Conservation (phyloP, 2,113 vertebrate species). For the Felis chaus region DNA sequence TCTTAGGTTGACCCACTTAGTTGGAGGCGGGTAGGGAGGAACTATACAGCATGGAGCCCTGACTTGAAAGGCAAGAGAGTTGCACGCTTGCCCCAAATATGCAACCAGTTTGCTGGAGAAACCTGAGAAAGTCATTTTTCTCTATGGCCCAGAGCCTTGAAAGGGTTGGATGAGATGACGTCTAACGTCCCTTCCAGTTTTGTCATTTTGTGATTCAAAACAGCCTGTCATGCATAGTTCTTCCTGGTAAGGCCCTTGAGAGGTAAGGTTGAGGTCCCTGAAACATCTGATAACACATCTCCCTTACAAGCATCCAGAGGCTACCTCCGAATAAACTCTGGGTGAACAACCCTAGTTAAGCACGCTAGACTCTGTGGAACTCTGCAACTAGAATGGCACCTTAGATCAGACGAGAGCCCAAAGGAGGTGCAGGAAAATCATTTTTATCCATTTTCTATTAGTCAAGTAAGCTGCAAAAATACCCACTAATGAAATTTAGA, state of each 20-base stretch:
- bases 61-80: not conserved
- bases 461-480: slow-evolving; percentile 24
- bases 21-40: not conserved
- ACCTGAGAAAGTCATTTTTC: not conserved
- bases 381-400: not conserved
- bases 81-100: not conserved
- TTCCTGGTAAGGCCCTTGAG: slow-evolving; percentile 3
- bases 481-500: not conserved
- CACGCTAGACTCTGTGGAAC: not conserved
- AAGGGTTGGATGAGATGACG: not conserved
- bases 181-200: not conserved
- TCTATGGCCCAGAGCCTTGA: not conserved
- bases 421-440: not conserved
- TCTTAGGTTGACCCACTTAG: not conserved
- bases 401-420: not conserved
- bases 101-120: not conserved
- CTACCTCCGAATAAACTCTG: not conserved
- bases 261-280: not conserved
- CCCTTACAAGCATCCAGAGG: not conserved
- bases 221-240: not conserved
- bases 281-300: not conserved
- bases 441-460: slow-evolving; percentile 39
- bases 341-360: not conserved
- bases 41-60: not conserved
- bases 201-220: slow-evolving; percentile 49